Percentiles rank a stretch among this genome's conserved stretches.
Evolutionary conservation across 2,888 invertebrate genomes (phyloP).

Genomic region (Andrena haemorrhoa): DNA sequence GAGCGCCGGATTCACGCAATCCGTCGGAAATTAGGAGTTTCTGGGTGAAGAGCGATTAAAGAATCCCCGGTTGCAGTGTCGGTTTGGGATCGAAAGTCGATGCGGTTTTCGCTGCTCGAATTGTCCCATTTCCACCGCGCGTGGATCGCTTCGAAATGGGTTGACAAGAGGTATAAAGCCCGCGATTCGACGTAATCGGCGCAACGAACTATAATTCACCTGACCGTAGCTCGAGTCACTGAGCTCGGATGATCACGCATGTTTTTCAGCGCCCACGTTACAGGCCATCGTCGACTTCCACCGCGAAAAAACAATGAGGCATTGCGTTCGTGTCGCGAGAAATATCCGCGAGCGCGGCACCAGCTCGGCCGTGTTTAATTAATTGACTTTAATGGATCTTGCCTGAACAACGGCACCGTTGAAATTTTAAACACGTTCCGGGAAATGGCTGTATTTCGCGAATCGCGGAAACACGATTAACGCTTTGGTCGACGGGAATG

Average conservation of each 20-base stretch:
- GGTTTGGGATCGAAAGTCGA: background rate
- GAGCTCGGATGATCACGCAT: background rate
- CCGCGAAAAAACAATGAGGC: conserved; percentile 7
- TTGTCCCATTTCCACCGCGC: background rate
- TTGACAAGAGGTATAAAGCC: background rate
- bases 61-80: conserved; percentile 1
- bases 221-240: background rate
- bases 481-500: background rate
- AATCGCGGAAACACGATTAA: conserved; percentile 3
- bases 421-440: background rate
- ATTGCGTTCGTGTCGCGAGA: background rate
- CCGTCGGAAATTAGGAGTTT: background rate
- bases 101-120: background rate
- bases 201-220: conserved; percentile 3
- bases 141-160: background rate
- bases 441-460: background rate
- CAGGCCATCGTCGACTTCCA: background rate
- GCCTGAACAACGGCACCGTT: background rate
- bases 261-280: background rate
- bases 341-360: background rate
- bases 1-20: background rate
- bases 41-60: background rate
- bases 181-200: conserved; percentile 19
- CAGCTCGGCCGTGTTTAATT: conserved; percentile 8
- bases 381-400: conserved; percentile 32